Percentiles rank a stretch among this genome's conserved stretches.
These are phyloP conservation scores for Plutella xylostella DNA, from an alignment of 2,888 invertebrate species.

Conservation along the genomic window DNA sequence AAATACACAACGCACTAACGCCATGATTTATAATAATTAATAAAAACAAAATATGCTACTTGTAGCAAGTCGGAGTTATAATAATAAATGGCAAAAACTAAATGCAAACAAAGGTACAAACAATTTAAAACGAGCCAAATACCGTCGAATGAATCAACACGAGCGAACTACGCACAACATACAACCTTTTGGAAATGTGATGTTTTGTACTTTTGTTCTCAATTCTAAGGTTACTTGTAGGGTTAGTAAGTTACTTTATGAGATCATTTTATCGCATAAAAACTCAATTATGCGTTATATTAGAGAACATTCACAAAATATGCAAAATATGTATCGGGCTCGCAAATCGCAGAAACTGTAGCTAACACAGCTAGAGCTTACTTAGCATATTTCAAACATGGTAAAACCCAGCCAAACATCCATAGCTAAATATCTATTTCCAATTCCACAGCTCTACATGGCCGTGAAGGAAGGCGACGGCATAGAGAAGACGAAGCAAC, in stretches of 20 bases:
- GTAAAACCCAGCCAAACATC: no score
- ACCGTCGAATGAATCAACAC: constrained; percentile 20
- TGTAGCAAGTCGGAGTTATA: constrained; percentile 30
- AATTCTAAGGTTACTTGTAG: constrained; percentile 37
- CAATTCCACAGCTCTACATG: constrained; percentile 63
- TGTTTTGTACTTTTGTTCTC: constrained; percentile 65
- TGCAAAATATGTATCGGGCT: no score
- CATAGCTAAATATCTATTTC: no score
- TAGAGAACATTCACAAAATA: constrained; percentile 62
- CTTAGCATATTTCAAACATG: no score
- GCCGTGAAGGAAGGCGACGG: constrained; percentile 77
- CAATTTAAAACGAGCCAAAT: constrained; percentile 40
- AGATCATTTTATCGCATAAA: constrained; percentile 64
- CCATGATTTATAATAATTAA: constrained; percentile 29
- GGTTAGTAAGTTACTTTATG: constrained; percentile 60
- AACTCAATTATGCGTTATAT: constrained; percentile 54
- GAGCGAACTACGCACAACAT: no score
- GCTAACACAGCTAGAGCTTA: no score
- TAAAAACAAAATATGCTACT: constrained; percentile 38
- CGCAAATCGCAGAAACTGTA: no score
- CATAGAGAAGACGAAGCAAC: constrained; percentile 76
- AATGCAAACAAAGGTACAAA: constrained; percentile 64
- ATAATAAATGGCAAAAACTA: constrained; percentile 33
- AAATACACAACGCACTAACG: constrained; percentile 30
- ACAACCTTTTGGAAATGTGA: constrained; percentile 28